Evolutionary conservation across 2,113 vertebrate genomes (phyloP).

Genomic region (Campylomormyrus tamandua): DNA sequence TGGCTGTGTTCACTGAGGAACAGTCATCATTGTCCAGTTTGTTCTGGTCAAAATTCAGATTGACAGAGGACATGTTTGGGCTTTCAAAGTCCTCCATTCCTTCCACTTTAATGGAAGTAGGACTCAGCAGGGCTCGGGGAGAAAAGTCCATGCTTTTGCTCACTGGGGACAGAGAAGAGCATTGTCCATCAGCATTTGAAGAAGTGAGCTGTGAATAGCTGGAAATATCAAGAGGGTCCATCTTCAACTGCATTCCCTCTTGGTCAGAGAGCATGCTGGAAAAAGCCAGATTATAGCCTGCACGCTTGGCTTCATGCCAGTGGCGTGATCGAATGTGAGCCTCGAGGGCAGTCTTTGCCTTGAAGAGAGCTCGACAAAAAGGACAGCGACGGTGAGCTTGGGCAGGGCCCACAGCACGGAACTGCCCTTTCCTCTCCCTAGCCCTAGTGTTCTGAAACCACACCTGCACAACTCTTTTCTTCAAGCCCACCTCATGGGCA

Average conservation of each 20-base stretch:
- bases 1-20: slow-evolving; percentile 95
- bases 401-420: slow-evolving; percentile 90
- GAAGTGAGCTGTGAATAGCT: slow-evolving; percentile 75
- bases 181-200: slow-evolving; percentile 75
- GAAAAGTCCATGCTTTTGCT: slow-evolving; percentile 91
- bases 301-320: slow-evolving; percentile 97
- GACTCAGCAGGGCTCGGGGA: slow-evolving; percentile 83
- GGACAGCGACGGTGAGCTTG: slow-evolving; percentile 94
- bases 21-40: slow-evolving; percentile 98
- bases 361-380: slow-evolving; percentile 94
- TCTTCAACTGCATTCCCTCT: slow-evolving; percentile 83
- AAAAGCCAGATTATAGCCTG: slow-evolving; percentile 88
- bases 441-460: slow-evolving; percentile 99
- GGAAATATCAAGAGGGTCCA: slow-evolving; percentile 79
- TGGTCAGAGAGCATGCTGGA: slow-evolving; percentile 85
- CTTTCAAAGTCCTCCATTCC: slow-evolving; percentile 95
- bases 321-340: slow-evolving; percentile 96
- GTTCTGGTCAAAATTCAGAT: slow-evolving; percentile 84
- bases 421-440: slow-evolving; percentile 93
- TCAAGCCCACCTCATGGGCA: slow-evolving; percentile 93
- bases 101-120: slow-evolving; percentile 95
- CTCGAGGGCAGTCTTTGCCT: slow-evolving; percentile 95
- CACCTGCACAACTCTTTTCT: slow-evolving; percentile 97
- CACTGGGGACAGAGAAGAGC: slow-evolving; percentile 83
- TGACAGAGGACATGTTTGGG: slow-evolving; percentile 87